phyloP scores from a whole-genome alignment of 2,113 vertebrate genomes.

The Oreotragus oreotragus region DNA sequence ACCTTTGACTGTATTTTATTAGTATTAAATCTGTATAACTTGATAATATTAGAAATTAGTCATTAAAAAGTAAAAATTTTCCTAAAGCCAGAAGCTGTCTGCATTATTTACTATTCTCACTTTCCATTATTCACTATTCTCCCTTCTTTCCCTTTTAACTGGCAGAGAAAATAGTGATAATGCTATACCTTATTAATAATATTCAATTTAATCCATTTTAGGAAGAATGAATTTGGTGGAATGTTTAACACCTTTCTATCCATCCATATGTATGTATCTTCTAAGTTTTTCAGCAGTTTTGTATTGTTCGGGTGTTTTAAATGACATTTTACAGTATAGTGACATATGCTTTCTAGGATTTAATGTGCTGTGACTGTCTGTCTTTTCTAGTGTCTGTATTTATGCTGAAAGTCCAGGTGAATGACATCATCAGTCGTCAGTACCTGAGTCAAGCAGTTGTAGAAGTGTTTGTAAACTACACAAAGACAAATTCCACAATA shows the following conservation, averaged over 20 bases:
- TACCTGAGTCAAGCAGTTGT: slow-evolving; percentile 86
- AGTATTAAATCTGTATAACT: not conserved
- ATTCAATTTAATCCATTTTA: not conserved
- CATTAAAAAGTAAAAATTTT: not conserved
- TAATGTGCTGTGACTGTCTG: not conserved
- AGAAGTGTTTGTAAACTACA: slow-evolving; percentile 91
- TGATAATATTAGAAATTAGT: not conserved
- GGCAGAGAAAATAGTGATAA: not conserved
- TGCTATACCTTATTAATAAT: not conserved
- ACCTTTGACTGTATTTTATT: not conserved
- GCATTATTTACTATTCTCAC: not conserved
- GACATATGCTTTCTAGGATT: not conserved
- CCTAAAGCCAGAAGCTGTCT: not conserved
- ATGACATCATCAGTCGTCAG: slow-evolving; percentile 89
- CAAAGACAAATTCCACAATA: slow-evolving; percentile 82
- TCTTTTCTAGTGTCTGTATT: slow-evolving; percentile 83
- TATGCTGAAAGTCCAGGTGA: slow-evolving; percentile 90
- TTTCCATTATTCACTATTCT: not conserved
- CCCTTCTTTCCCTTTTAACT: not conserved
- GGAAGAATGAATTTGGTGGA: not conserved
- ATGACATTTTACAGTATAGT: not conserved
- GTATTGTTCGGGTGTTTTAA: not conserved
- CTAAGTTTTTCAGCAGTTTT: not conserved
- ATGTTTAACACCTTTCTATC: not conserved
- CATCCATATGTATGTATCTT: not conserved